Conservation (phyloP, 1,140 invertebrate species). For the Spodoptera litura region DNA sequence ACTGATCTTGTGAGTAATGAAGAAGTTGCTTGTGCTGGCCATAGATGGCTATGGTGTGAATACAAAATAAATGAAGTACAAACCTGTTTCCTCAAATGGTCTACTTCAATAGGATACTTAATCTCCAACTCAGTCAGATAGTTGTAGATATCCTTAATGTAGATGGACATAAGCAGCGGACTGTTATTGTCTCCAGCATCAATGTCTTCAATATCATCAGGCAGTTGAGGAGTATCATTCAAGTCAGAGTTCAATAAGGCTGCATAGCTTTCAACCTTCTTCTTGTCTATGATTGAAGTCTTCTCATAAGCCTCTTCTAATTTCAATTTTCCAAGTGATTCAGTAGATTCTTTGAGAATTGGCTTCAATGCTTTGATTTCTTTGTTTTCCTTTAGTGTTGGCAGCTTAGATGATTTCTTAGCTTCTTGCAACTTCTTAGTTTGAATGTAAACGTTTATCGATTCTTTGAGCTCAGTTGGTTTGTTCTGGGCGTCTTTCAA, state of each 20-base stretch:
- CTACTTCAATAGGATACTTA: constrained; percentile 87
- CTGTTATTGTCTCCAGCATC: constrained; percentile 89
- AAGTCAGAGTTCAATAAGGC: constrained; percentile 6
- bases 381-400: constrained; percentile 67
- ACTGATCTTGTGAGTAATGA: no score
- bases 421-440: constrained; percentile 62
- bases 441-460: constrained; percentile 57
- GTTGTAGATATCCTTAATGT: constrained; percentile 94
- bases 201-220: constrained; percentile 87
- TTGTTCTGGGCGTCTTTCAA: constrained; percentile 69
- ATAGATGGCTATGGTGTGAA: background rate
- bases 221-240: constrained; percentile 56
- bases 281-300: constrained; percentile 15
- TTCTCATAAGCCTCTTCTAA: constrained; percentile 59
- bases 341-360: constrained; percentile 70
- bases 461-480: constrained; percentile 60
- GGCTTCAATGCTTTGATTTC: constrained; percentile 66
- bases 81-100: constrained; percentile 89
- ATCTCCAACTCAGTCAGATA: constrained; percentile 92
- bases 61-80: constrained; percentile 44
- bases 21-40: no score
- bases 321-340: constrained; percentile 74
- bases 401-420: constrained; percentile 65
- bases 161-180: constrained; percentile 92
- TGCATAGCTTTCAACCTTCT: constrained; percentile 13